Evolutionary conservation across 2,797 vertebrate genomes (phyloP).

Genomic region (Poecilia velifera): DNA sequence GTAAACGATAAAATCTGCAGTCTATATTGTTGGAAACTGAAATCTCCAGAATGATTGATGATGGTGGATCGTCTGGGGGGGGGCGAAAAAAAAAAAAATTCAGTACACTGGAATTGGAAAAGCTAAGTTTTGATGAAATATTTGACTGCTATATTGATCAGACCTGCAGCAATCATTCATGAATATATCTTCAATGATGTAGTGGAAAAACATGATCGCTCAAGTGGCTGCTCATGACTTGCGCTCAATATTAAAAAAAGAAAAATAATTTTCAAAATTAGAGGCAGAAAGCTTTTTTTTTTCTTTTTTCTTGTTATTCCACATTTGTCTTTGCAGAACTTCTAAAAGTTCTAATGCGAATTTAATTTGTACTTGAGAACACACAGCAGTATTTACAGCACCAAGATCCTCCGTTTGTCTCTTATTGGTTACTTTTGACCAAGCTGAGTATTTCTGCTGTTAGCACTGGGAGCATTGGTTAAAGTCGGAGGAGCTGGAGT

Average conservation of each 20-base stretch:
- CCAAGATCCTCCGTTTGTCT: too few relatives aligned
- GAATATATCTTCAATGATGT: slow-evolving; percentile 62
- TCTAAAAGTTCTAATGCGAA: slow-evolving; percentile 15
- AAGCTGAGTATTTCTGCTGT: too few relatives aligned
- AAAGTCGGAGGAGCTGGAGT: too few relatives aligned
- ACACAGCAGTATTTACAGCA: neutral
- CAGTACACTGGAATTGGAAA: slow-evolving; percentile 68
- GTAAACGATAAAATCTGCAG: slow-evolving; percentile 48
- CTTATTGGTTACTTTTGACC: too few relatives aligned
- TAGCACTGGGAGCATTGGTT: too few relatives aligned
- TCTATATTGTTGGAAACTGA: slow-evolving; percentile 49
- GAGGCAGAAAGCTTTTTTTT: slow-evolving; percentile 24
- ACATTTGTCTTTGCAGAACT: slow-evolving; percentile 28
- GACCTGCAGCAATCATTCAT: slow-evolving; percentile 59
- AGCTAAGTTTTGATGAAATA: slow-evolving; percentile 78
- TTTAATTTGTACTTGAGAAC: neutral
- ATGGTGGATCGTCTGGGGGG: slow-evolving; percentile 48
- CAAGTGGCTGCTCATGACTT: slow-evolving; percentile 41
- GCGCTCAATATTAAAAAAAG: slow-evolving; percentile 44
- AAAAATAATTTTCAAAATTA: slow-evolving; percentile 43
- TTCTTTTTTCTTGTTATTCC: slow-evolving; percentile 10
- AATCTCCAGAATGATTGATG: slow-evolving; percentile 71
- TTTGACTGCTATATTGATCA: slow-evolving; percentile 75
- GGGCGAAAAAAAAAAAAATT: slow-evolving; percentile 69
- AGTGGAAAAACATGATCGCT: slow-evolving; percentile 51